Percentiles rank a stretch among this genome's conserved stretches.
phyloP scores from a whole-genome alignment of 2,797 vertebrate species.

The Fundulus diaphanus region DNA sequence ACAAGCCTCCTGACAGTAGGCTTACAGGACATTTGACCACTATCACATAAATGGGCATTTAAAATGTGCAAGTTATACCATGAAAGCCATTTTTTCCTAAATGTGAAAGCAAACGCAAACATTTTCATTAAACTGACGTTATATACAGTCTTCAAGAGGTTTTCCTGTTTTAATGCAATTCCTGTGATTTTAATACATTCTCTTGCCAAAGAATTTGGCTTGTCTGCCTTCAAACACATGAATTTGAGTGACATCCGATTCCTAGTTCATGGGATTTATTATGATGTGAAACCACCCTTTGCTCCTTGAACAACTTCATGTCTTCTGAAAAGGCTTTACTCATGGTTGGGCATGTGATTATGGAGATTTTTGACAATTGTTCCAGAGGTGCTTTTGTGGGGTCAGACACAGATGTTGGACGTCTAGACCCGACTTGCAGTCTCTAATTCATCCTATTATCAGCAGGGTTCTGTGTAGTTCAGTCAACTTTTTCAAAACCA shows the following conservation, averaged over 20 bases:
- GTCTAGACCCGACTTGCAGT: neutral
- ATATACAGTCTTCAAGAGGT: neutral
- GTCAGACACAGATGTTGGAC: neutral
- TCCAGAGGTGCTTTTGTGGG: neutral
- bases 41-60: neutral
- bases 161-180: neutral
- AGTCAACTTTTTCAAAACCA: neutral
- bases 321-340: neutral
- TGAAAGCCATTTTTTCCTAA: neutral
- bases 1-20: neutral
- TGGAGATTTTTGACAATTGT: neutral
- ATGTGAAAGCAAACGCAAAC: neutral
- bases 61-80: neutral
- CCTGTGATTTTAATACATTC: neutral
- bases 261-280: neutral
- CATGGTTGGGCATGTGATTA: neutral
- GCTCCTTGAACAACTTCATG: neutral
- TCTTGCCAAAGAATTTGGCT: neutral
- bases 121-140: no score
- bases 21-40: no score
- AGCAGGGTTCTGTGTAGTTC: neutral
- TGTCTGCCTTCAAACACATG: neutral
- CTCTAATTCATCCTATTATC: neutral
- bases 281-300: neutral
- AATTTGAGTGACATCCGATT: neutral